These are phyloP conservation scores for Reticulitermes lucifugus DNA, from an alignment of 2,888 invertebrate genomes.

Conservation along the genomic window DNA sequence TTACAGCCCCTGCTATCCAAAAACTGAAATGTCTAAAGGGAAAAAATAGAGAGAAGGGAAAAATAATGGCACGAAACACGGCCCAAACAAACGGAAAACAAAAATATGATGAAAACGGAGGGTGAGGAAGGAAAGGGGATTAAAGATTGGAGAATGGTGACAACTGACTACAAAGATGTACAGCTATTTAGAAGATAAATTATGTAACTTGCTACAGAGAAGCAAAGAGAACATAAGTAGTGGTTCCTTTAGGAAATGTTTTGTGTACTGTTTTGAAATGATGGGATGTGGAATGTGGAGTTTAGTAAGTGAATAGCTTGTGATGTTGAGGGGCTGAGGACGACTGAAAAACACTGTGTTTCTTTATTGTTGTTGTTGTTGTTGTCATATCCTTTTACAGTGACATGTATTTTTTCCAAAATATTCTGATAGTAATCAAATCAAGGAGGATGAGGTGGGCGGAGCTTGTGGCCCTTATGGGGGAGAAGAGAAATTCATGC, in stretches of 20 bases:
- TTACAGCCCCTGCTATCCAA: constrained; percentile 13
- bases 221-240: neutral
- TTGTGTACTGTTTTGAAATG: neutral
- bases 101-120: constrained; percentile 18
- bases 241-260: neutral
- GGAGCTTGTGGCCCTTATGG: no score
- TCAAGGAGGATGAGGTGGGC: no score
- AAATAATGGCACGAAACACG: neutral
- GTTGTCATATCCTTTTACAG: no score
- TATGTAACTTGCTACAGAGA: neutral
- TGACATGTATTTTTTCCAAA: no score
- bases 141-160: neutral
- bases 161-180: constrained; percentile 8
- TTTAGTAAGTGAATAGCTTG: neutral
- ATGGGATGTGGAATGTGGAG: neutral
- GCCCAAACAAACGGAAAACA: constrained; percentile 1
- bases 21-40: neutral
- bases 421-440: no score
- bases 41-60: neutral
- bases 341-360: no score
- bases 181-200: neutral
- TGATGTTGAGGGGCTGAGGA: neutral
- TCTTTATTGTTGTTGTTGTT: no score
- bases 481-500: no score
- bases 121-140: neutral